These are phyloP conservation scores for Drosophila subsilvestris DNA, from an alignment of 2,888 invertebrate genomes.

Conservation along the genomic window DNA sequence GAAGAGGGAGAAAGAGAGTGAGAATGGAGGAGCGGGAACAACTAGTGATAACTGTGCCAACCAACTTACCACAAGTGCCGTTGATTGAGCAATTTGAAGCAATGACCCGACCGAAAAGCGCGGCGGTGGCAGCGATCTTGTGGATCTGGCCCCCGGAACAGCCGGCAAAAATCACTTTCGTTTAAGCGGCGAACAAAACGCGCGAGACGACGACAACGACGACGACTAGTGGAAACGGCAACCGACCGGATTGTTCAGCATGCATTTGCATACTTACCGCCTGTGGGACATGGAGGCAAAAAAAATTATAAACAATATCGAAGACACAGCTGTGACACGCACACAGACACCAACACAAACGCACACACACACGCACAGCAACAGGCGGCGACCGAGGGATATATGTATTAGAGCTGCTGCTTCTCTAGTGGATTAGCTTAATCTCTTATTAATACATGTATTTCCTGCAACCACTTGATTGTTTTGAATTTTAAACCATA, in stretches of 20 bases:
- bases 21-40: not conserved
- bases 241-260: conserved; percentile 72
- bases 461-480: not conserved
- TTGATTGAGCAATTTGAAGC: conserved; percentile 70
- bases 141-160: conserved; percentile 25
- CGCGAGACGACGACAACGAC: conserved; percentile 24
- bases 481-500: not conserved
- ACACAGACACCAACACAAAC: conserved; percentile 27
- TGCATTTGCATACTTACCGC: conserved; percentile 69
- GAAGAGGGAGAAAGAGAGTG: conserved; percentile 7
- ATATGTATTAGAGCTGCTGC: conserved; percentile 48
- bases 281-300: conserved; percentile 19
- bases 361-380: conserved; percentile 44
- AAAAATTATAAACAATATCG: conserved; percentile 66
- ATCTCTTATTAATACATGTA: not conserved
- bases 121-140: not conserved
- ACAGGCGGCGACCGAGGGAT: conserved; percentile 55
- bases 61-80: conserved; percentile 76
- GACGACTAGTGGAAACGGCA: conserved; percentile 24
- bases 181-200: conserved; percentile 51
- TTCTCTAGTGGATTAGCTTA: not conserved
- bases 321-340: conserved; percentile 63
- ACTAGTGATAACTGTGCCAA: conserved; percentile 59
- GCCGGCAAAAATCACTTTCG: conserved; percentile 72
- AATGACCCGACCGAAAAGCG: conserved; percentile 51